A percentile compares a stretch with the other conserved stretches of the same genome.
These are phyloP conservation scores for Pachypanchax playfairii DNA, from an alignment of 2,113 vertebrate genomes.

Conservation along the genomic window DNA sequence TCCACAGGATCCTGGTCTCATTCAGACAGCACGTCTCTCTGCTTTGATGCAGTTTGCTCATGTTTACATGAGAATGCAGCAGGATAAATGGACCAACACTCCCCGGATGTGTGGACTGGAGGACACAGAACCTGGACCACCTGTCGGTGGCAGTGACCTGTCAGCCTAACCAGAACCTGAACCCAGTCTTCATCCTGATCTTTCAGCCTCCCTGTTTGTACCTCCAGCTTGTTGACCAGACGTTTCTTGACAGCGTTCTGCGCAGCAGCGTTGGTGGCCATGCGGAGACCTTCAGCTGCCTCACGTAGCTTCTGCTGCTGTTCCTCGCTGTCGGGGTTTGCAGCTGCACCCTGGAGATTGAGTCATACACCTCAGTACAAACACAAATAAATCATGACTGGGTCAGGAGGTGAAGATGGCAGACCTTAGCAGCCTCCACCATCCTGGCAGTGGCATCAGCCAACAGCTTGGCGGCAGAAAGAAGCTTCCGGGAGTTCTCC, in stretches of 20 bases:
- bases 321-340: slow-evolving; percentile 95
- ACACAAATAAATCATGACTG: neutral
- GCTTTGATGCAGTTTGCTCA: too few species aligned
- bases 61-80: too few species aligned
- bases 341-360: slow-evolving; percentile 89
- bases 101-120: too few species aligned
- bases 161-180: too few species aligned
- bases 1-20: too few species aligned
- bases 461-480: slow-evolving; percentile 93
- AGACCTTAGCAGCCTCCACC: slow-evolving; percentile 98
- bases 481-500: slow-evolving; percentile 95
- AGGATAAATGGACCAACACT: too few species aligned
- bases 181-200: neutral
- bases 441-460: slow-evolving; percentile 97
- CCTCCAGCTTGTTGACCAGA: slow-evolving; percentile 95
- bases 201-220: slow-evolving; percentile 38
- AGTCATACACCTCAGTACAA: neutral
- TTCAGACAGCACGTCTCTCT: too few species aligned
- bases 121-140: too few species aligned
- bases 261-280: slow-evolving; percentile 93
- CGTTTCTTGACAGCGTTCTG: slow-evolving; percentile 99
- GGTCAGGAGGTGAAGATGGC: neutral
- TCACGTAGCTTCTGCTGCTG: slow-evolving; percentile 95
- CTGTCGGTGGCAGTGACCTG: too few species aligned
- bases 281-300: slow-evolving; percentile 93